Evolutionary conservation across 92 coral and sea anemone species (phyloP).

Genomic region (Paramuricea clavata): DNA sequence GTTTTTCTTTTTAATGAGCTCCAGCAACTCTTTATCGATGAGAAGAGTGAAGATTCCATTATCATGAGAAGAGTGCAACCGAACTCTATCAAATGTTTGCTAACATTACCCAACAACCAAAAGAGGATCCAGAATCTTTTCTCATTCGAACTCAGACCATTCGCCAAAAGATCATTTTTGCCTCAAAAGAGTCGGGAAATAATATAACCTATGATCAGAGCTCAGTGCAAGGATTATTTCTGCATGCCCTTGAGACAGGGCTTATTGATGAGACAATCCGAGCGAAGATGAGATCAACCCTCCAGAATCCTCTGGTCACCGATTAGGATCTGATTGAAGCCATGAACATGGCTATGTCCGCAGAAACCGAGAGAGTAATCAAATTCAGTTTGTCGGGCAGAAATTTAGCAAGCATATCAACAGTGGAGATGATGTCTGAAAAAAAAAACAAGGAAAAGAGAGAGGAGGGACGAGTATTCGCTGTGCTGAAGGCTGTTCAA

Average conservation of each 20-base stretch:
- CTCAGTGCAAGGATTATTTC: constrained; percentile 8
- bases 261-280: constrained; percentile 2
- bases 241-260: background rate
- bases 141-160: no score
- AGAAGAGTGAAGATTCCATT: no score
- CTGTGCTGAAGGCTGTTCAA: background rate
- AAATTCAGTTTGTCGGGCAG: background rate
- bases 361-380: background rate
- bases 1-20: no score
- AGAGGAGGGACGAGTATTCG: constrained; percentile 14
- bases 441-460: background rate
- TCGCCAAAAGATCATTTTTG: no score
- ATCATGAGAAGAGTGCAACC: no score
- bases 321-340: background rate
- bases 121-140: no score
- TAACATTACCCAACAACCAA: no score
- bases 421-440: background rate
- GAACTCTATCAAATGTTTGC: no score
- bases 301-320: background rate
- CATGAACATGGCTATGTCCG: background rate
- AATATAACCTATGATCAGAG: background rate
- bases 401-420: constrained; percentile 2
- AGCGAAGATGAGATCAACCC: background rate
- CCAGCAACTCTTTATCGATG: no score
- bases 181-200: background rate